Conservation (phyloP, 2,113 vertebrate genomes). For the Cygnus buccinator region DNA sequence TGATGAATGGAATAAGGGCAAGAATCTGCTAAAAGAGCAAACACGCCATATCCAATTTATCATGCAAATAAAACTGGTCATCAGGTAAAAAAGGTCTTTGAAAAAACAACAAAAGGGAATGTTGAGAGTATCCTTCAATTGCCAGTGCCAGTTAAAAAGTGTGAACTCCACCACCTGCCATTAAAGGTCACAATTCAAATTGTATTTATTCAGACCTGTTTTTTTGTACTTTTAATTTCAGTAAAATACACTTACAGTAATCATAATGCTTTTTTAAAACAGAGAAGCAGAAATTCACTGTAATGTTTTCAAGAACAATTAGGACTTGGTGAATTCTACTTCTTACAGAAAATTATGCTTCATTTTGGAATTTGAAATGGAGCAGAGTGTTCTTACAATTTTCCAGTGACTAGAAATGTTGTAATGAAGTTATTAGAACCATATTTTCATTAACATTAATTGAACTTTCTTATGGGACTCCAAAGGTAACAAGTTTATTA, state of each 20-base stretch:
- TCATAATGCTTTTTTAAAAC: background rate
- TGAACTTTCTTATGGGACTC: slow-evolving; percentile 2
- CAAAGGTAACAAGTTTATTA: slow-evolving; percentile 6
- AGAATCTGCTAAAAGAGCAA: background rate
- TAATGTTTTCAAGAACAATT: slow-evolving; percentile 3
- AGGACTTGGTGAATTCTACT: background rate
- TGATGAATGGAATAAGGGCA: background rate
- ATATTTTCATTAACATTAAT: slow-evolving; percentile 32
- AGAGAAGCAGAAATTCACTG: background rate
- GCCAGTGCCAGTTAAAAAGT: background rate
- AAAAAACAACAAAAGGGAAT: too few relatives aligned
- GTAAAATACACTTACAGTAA: background rate
- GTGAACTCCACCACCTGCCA: background rate
- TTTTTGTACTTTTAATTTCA: background rate
- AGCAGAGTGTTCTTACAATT: background rate
- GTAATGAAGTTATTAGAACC: slow-evolving; percentile 1
- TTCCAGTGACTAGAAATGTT: slow-evolving; percentile 9
- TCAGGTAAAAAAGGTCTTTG: background rate
- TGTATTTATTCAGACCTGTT: background rate
- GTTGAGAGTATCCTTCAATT: background rate
- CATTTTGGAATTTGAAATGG: slow-evolving; percentile 28
- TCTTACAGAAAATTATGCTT: background rate
- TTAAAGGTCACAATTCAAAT: background rate
- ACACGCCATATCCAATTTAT: slow-evolving; percentile 1
- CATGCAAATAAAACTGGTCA: background rate